phyloP scores from a whole-genome alignment of 2,113 vertebrate genomes.

The rabbit (Oryctolagus cuniculus) region mOryCun1.1 NC_091432.1:101131001-101131500 shows the following conservation, averaged over 20 bases:
- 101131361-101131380: too few species aligned
- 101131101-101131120: not conserved
- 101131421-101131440: too few species aligned
- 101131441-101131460: too few species aligned
- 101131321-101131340: too few species aligned
- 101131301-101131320: not conserved
- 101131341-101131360: too few species aligned
- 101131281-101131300: slow-evolving; percentile 40
- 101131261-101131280: not conserved
- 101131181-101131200: slow-evolving; percentile 43
- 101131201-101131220: slow-evolving; percentile 6
- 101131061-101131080: slow-evolving; percentile 30
- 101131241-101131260: not conserved
- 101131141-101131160: not conserved
- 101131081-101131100: slow-evolving; percentile 14
- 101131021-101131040: not conserved
- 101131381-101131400: too few species aligned
- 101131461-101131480: too few species aligned
- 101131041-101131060: not conserved
- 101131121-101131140: not conserved
- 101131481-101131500: too few species aligned
- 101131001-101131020: not conserved
- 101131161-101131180: not conserved
- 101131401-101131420: too few species aligned
- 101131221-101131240: slow-evolving; percentile 18